Conservation (phyloP, 2,888 invertebrate species). For the Brenthis ino region DNA sequence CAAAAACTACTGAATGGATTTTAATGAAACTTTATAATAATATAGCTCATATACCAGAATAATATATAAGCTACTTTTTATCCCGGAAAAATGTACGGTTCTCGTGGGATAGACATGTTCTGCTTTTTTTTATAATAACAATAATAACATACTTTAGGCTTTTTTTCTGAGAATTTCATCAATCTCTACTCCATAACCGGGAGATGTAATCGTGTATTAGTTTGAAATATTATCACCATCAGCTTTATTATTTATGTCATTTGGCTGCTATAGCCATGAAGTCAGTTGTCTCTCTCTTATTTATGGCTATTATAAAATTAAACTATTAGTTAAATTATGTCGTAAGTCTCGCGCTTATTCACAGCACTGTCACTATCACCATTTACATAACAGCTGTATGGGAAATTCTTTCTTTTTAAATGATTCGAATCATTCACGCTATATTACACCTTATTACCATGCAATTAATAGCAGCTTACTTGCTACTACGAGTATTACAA, state of each 20-base stretch:
- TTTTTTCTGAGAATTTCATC: too few relatives aligned
- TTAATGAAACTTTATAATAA: too few relatives aligned
- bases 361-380: slow-evolving; percentile 4
- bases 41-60: too few relatives aligned
- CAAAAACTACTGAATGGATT: too few relatives aligned
- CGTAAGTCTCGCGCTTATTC: slow-evolving; percentile 1
- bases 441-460: not conserved
- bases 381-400: slow-evolving; percentile 22
- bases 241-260: not conserved
- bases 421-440: not conserved
- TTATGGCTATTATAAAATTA: slow-evolving; percentile 15
- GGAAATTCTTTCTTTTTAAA: slow-evolving; percentile 10
- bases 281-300: not conserved
- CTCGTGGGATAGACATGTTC: too few relatives aligned
- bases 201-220: too few relatives aligned
- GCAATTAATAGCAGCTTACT: not conserved
- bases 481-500: not conserved
- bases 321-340: not conserved
- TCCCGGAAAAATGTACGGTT: too few relatives aligned
- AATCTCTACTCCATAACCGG: too few relatives aligned
- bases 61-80: too few relatives aligned
- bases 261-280: not conserved
- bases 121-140: too few relatives aligned
- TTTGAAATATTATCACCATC: too few relatives aligned
- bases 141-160: too few relatives aligned